Base-by-base conservation (phyloP, 2,113 vertebrate genomes). In the Callopanchax toddi region DNA sequence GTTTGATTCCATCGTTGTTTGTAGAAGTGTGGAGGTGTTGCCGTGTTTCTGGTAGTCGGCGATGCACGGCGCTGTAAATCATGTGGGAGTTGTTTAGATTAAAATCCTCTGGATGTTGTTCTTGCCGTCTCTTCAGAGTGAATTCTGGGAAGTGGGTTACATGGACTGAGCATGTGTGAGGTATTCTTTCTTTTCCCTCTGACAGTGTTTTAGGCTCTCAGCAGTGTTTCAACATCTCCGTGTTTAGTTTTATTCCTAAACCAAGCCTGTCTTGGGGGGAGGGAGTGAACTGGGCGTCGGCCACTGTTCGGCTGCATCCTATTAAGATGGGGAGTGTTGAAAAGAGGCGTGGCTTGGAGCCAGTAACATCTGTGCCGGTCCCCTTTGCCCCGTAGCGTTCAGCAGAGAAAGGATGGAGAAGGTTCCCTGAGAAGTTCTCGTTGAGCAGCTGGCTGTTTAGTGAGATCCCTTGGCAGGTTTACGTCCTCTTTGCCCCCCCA, bases 331-430 rank as follows among this genome's bases (percentile, higher is more conserved):
- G 68, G 82, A 83, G 87, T 91, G 89, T 89, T 90, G 83, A 90
- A 91, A 92, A 89, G 84, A 77, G 93, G 92, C 59, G 91, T 90
- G 90, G 81, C 79, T 73, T 88, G 54, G 43, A 55, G 74, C 71
- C 73, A 81, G 85, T 86, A 92, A 90, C 93, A 93, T 92, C 91
- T 93, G 93, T 91, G 90, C 71, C 71, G 83, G 71, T 89, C 81
- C 74, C 81, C 73, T 84, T 79, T 78, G 71, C 85, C 79, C 68
- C 82, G 62, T 73, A n/a, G 80, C 83, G 62, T 69, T 88, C 75
- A 84, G 85, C 82, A 77, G 84, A 85, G 83, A 78, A 74, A 78
- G 81, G 63, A 59, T 64, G 81, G 62, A 25, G 37, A 43, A 59
- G 75, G 65, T 37, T 42, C 16, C 43, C 25, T 8, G 39, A 59